Conservation (phyloP, 2,888 invertebrate species). For the Phragmatobia fuliginosa region DNA sequence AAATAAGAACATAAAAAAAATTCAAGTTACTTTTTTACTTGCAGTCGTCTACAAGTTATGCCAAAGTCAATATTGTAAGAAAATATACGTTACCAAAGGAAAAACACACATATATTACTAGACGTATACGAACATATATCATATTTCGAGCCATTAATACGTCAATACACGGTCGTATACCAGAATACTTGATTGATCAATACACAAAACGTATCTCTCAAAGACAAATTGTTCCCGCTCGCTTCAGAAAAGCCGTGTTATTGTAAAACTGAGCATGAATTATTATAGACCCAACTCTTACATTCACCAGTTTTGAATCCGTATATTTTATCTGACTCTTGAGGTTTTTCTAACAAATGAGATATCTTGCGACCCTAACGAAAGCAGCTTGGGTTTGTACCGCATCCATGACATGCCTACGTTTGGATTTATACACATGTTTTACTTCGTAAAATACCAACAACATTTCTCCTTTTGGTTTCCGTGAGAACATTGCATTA, state of each 20-base stretch:
- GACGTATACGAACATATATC: background rate
- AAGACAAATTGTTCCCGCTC: slow-evolving; percentile 39
- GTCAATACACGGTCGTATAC: slow-evolving; percentile 22
- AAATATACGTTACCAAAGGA: background rate
- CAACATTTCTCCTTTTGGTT: slow-evolving; percentile 1
- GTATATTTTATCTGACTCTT: slow-evolving; percentile 68
- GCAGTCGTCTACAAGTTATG: background rate
- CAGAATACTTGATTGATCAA: slow-evolving; percentile 36
- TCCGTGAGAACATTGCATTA: background rate
- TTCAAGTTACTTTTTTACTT: background rate
- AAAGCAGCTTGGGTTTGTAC: slow-evolving; percentile 57
- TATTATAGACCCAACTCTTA: slow-evolving; percentile 51
- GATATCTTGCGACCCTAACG: slow-evolving; percentile 56
- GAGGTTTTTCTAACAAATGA: slow-evolving; percentile 68
- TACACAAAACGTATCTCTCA: slow-evolving; percentile 24
- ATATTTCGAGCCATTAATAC: slow-evolving; percentile 12
- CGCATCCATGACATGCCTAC: slow-evolving; percentile 43
- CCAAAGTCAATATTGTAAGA: background rate
- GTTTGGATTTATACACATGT: slow-evolving; percentile 44
- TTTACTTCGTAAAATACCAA: slow-evolving; percentile 30
- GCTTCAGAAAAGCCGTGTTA: slow-evolving; percentile 32
- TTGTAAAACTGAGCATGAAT: slow-evolving; percentile 50
- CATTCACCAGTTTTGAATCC: slow-evolving; percentile 58
- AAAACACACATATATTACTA: background rate
- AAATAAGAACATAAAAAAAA: background rate